A percentile compares a stretch with the other conserved stretches of the same genome.
phyloP scores from a whole-genome alignment of 2,888 invertebrate species.

The Pollenia griseotomentosa region DNA sequence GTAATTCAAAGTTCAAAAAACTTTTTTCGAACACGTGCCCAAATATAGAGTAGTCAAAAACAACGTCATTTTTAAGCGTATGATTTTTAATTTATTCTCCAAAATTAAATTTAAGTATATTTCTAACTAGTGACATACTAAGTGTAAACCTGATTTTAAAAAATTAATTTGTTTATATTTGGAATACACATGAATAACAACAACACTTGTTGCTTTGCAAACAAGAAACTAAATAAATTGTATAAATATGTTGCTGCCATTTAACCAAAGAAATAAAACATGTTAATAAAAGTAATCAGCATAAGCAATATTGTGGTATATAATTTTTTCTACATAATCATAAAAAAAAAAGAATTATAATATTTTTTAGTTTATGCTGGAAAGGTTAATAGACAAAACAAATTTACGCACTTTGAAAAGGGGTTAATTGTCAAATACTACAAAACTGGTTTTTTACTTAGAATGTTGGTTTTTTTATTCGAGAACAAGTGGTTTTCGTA shows the following conservation, averaged over 20 bases:
- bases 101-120: constrained; percentile 29
- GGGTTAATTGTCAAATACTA: not conserved
- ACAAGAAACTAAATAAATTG: constrained; percentile 4
- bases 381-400: not conserved
- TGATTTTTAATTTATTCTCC: constrained; percentile 21
- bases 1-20: constrained; percentile 22
- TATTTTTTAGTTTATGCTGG: no score
- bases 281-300: constrained; percentile 9
- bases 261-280: constrained; percentile 2
- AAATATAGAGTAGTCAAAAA: not conserved
- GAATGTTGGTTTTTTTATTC: not conserved
- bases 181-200: no score
- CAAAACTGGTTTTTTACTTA: constrained; percentile 21
- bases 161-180: constrained; percentile 16
- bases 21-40: not conserved
- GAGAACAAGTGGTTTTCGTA: constrained; percentile 27
- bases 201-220: not conserved
- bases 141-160: constrained; percentile 31
- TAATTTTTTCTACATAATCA: not conserved
- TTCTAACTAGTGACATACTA: constrained; percentile 33
- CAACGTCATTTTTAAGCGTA: constrained; percentile 40
- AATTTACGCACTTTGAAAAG: constrained; percentile 1
- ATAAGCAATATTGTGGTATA: not conserved
- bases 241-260: not conserved
- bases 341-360: no score